phyloP scores from a whole-genome alignment of 1,140 invertebrate species.

The Listronotus bonariensis region DNA sequence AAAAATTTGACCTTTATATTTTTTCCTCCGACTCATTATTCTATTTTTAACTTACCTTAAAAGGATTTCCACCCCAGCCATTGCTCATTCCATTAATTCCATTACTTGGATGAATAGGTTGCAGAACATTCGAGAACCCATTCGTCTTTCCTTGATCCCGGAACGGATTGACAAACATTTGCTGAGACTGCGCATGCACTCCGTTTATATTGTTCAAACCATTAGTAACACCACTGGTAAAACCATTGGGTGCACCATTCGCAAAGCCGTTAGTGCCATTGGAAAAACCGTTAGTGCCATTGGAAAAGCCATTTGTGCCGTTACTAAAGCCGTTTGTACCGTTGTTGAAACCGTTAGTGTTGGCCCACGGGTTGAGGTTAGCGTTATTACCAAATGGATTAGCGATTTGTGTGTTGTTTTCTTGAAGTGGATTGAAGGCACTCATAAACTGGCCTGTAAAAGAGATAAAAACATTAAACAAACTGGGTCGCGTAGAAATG shows the following conservation, averaged over 20 bases:
- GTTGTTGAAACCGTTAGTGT: conserved; percentile 11
- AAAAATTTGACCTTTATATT: too few species aligned
- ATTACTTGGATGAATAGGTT: conserved; percentile 41
- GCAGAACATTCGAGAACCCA: conserved; percentile 45
- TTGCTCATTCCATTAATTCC: conserved; percentile 43
- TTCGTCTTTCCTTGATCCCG: conserved; percentile 42
- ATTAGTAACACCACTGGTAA: conserved; percentile 8
- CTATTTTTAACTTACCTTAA: conserved; percentile 46
- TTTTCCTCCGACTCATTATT: background rate
- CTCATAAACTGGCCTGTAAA: conserved; percentile 52
- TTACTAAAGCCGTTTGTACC: conserved; percentile 21
- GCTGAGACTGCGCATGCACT: conserved; percentile 22
- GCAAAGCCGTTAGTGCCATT: conserved; percentile 22
- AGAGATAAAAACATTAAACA: too few species aligned
- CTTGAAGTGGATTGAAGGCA: conserved; percentile 41
- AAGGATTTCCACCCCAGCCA: conserved; percentile 51
- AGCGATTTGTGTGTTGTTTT: conserved; percentile 41
- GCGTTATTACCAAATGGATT: conserved; percentile 28
- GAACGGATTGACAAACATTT: conserved; percentile 44
- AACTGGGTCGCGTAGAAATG: too few species aligned
- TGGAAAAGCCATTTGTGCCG: conserved; percentile 8
- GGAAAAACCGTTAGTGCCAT: conserved; percentile 18
- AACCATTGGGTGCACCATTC: conserved; percentile 15
- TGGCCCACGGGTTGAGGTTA: conserved; percentile 20
- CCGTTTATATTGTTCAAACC: conserved; percentile 22